phyloP scores from a whole-genome alignment of 35 echinoderm and acorn worm genomes.

The Diadema setosum region DNA sequence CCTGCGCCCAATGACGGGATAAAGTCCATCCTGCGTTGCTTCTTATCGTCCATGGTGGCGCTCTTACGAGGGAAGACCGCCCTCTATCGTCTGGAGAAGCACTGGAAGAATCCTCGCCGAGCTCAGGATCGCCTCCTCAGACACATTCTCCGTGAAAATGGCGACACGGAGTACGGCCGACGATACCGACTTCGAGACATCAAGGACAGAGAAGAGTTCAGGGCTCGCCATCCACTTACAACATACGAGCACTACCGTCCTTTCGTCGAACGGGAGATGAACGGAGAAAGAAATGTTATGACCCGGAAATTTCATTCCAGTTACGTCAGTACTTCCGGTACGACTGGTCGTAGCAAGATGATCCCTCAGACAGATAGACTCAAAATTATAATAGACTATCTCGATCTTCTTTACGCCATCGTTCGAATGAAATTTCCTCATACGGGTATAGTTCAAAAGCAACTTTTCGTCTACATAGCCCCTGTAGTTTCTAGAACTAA shows the following conservation, averaged over 20 bases:
- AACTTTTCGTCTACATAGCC: neutral
- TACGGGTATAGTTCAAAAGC: slow-evolving; percentile 16
- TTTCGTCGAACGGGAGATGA: slow-evolving; percentile 29
- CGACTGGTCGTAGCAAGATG: slow-evolving; percentile 36
- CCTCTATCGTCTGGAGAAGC: neutral
- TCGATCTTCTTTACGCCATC: too few relatives aligned
- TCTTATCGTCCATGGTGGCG: too few relatives aligned
- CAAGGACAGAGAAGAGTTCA: slow-evolving; percentile 35
- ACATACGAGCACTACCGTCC: slow-evolving; percentile 51
- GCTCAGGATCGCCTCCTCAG: slow-evolving; percentile 34
- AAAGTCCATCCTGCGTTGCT: too few relatives aligned
- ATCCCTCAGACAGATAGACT: neutral
- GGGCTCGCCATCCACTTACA: slow-evolving; percentile 46
- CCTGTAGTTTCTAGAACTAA: neutral
- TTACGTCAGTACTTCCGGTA: slow-evolving; percentile 39
- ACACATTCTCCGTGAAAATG: slow-evolving; percentile 29
- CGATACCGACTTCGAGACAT: neutral
- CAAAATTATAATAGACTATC: neutral
- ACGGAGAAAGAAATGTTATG: slow-evolving; percentile 58
- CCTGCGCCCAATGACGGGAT: too few relatives aligned
- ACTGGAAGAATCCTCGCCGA: too few relatives aligned
- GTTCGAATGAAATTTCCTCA: neutral
- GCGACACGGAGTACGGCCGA: slow-evolving; percentile 53
- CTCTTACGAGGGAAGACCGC: too few relatives aligned
- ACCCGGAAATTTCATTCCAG: neutral